Conservation (phyloP, 2,888 invertebrate genomes). For the Drosophila meridionalis region DNA sequence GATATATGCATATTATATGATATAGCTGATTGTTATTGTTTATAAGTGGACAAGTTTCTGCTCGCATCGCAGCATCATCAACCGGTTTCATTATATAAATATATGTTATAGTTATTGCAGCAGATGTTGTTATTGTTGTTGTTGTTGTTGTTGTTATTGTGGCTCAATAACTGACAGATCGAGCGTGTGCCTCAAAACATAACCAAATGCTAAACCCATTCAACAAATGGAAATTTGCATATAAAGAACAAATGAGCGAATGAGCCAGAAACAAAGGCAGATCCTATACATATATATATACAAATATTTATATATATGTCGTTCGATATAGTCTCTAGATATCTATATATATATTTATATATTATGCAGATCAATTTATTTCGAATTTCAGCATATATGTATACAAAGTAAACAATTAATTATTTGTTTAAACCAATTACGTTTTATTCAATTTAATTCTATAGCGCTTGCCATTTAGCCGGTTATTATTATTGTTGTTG, state of each 20-base stretch:
- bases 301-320: constrained; percentile 3
- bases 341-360: neutral
- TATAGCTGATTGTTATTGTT: constrained; percentile 8
- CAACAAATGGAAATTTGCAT: constrained; percentile 52
- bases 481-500: constrained; percentile 48
- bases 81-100: constrained; percentile 57
- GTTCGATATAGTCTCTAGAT: constrained; percentile 2
- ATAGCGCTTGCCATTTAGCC: constrained; percentile 70
- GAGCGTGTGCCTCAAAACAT: constrained; percentile 43
- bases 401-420: constrained; percentile 36
- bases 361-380: constrained; percentile 24
- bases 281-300: constrained; percentile 1
- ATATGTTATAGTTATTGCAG: constrained; percentile 14
- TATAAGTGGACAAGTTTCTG: constrained; percentile 19
- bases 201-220: constrained; percentile 30
- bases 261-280: constrained; percentile 25
- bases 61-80: constrained; percentile 24
- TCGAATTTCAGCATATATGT: constrained; percentile 23
- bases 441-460: constrained; percentile 44
- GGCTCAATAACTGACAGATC: constrained; percentile 23
- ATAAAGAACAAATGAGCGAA: constrained; percentile 41
- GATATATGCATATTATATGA: constrained; percentile 1
- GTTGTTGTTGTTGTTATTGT: constrained; percentile 15
- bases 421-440: constrained; percentile 50
- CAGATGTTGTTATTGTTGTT: constrained; percentile 10